These are phyloP conservation scores for Aplidium turbinatum DNA, from an alignment of 23 tunicate species.

Conservation along the genomic window DNA sequence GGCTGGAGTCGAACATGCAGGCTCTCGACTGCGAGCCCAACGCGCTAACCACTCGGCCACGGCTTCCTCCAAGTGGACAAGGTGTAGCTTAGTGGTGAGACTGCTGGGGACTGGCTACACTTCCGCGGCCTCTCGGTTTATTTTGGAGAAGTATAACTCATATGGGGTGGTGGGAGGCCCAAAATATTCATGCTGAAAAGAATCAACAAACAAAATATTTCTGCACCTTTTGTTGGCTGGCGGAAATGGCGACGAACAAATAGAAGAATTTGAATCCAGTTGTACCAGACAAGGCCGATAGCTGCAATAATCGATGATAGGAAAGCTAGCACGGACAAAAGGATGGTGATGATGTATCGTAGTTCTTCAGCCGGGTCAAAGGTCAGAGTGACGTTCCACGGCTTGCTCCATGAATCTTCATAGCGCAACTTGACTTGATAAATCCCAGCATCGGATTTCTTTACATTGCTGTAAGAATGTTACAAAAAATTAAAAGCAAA, in stretches of 20 bases:
- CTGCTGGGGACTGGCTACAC: too few species aligned
- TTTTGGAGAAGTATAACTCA: too few species aligned
- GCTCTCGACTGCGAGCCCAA: too few species aligned
- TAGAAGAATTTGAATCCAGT: slow-evolving; percentile 35
- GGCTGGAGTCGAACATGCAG: too few species aligned
- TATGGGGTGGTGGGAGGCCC: too few species aligned
- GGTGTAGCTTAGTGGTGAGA: too few species aligned
- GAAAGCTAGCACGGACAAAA: slow-evolving; percentile 6
- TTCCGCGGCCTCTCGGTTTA: too few species aligned
- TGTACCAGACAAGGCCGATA: slow-evolving; percentile 4
- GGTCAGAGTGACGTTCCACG: background rate
- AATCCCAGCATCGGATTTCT: slow-evolving; percentile 29
- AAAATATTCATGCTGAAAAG: too few species aligned
- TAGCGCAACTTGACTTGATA: slow-evolving; percentile 5
- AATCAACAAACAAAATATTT: too few species aligned
- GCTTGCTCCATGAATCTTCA: background rate
- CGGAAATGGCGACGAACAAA: slow-evolving; percentile 41
- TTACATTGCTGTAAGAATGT: slow-evolving; percentile 4
- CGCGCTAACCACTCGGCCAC: too few species aligned
- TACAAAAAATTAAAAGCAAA: background rate
- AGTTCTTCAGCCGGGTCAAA: slow-evolving; percentile 29
- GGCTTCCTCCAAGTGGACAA: too few species aligned
- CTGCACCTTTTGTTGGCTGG: slow-evolving; percentile 35
- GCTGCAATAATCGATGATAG: background rate
- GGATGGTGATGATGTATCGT: background rate